Evolutionary conservation across 2,797 vertebrate genomes (phyloP), one percentile per base, ranked within the genome.

Genomic region (Xerus rutilus): DNA sequence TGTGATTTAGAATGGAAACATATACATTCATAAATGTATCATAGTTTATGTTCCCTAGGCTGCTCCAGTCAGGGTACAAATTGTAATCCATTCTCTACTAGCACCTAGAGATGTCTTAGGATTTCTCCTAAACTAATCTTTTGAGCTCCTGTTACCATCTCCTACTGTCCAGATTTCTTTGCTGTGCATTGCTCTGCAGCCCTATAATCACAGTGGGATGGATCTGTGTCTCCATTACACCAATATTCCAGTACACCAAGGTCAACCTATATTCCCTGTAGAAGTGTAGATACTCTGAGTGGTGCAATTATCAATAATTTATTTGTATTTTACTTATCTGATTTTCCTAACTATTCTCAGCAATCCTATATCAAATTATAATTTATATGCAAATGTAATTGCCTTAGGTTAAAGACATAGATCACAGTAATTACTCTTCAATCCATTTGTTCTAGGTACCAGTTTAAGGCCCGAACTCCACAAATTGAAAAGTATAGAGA

Each of bases 341-440:
- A 17, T 59, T 93, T 96, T 84, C 7, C 32, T 65, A 69, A 57
- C 69, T 92, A 81, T 86, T 70, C n/a, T 78, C 9, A 87, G 15
- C 45, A 64, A 90, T 10, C 17, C 43, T 52, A 54, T 65, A 49
- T 65, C 6, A 78, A 73, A 57, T 89, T 93, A 14, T 65, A 89
- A 76, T 54, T 52, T 72, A 52, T 72, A 13, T 85, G 14, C 91
- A 93, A 95, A 77, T 35, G 14, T 65, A 69, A 59, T 86, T 91
- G 4, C 10, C 67, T 89, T 54, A 81, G 23, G 4, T 7, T 85
- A 47, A 96, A 43, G 65, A 90, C 86, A 79, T 62, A 64, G 35
- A 76, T 81, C 23, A 89, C 9, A 30, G 11, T 59, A 77, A 64
- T 7, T 69, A 43, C 39, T 35, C 3, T 59, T 25, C 47, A 84